Conservation (phyloP, 2,113 vertebrate genomes). For the Chaetura pelagica region DNA sequence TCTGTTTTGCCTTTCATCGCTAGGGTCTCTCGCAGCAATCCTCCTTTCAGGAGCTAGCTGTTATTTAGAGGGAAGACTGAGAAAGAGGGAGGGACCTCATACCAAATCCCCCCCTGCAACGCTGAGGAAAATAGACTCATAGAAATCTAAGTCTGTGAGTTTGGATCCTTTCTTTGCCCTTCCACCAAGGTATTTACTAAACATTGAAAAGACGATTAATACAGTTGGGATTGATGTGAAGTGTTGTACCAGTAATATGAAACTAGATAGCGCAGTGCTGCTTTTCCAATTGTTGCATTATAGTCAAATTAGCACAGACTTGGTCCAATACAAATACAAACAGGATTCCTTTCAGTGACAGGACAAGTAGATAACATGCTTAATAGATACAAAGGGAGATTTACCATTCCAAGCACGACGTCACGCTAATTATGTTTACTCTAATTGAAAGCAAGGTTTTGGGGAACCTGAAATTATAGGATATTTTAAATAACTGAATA, state of each 20-base stretch:
- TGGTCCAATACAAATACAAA: slow-evolving; percentile 67
- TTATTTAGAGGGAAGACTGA: slow-evolving; percentile 16
- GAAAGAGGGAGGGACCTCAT: slow-evolving; percentile 17
- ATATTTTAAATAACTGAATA: slow-evolving; percentile 72
- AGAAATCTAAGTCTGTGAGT: slow-evolving; percentile 26
- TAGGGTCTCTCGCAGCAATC: slow-evolving; percentile 4
- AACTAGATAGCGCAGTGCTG: slow-evolving; percentile 23
- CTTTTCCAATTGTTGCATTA: slow-evolving; percentile 63
- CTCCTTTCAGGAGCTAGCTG: slow-evolving; percentile 27
- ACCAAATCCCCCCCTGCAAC: background rate
- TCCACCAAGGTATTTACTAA: background rate
- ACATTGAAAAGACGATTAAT: slow-evolving; percentile 29
- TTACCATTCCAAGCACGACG: slow-evolving; percentile 81
- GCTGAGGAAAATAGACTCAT: slow-evolving; percentile 29
- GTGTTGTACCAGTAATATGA: slow-evolving; percentile 11
- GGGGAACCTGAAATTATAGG: slow-evolving; percentile 78
- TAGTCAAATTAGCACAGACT: slow-evolving; percentile 61
- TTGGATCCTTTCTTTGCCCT: background rate
- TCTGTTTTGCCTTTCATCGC: slow-evolving; percentile 60
- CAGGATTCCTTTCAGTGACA: slow-evolving; percentile 73
- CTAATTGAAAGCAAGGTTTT: slow-evolving; percentile 85
- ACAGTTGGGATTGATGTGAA: slow-evolving; percentile 42
- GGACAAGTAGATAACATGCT: slow-evolving; percentile 77
- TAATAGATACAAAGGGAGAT: slow-evolving; percentile 80
- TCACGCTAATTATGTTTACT: slow-evolving; percentile 85